Conservation (phyloP, 1,140 invertebrate genomes). For the Cydia amplana region DNA sequence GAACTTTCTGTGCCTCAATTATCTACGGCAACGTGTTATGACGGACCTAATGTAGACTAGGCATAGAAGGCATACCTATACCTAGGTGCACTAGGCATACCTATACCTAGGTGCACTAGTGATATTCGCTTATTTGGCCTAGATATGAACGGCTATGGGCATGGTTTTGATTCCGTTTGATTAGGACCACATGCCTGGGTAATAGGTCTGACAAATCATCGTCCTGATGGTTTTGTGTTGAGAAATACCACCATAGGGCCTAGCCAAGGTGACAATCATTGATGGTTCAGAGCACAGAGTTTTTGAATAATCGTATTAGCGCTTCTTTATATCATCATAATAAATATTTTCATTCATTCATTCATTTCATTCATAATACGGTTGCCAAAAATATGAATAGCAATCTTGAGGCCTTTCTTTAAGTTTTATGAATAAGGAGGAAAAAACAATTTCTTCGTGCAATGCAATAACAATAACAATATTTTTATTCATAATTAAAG, state of each 20-base stretch:
- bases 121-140: background rate
- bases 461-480: no score
- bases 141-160: background rate
- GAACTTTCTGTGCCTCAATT: background rate
- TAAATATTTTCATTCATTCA: no score
- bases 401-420: no score
- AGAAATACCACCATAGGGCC: background rate
- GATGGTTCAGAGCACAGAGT: no score
- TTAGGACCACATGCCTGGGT: background rate
- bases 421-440: no score
- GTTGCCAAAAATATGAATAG: no score
- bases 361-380: no score
- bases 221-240: background rate
- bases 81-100: background rate
- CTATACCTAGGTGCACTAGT: background rate
- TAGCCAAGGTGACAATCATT: no score
- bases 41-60: conserved; percentile 4
- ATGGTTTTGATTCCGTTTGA: background rate
- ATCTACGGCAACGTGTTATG: background rate
- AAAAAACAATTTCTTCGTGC: no score
- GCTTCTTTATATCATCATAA: no score
- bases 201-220: background rate
- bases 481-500: no score
- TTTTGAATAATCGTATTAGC: no score
- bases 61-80: background rate